Percentiles rank a stretch among this genome's conserved stretches.
Conservation (phyloP, 2,888 invertebrate genomes). For the Beris chalybata region DNA sequence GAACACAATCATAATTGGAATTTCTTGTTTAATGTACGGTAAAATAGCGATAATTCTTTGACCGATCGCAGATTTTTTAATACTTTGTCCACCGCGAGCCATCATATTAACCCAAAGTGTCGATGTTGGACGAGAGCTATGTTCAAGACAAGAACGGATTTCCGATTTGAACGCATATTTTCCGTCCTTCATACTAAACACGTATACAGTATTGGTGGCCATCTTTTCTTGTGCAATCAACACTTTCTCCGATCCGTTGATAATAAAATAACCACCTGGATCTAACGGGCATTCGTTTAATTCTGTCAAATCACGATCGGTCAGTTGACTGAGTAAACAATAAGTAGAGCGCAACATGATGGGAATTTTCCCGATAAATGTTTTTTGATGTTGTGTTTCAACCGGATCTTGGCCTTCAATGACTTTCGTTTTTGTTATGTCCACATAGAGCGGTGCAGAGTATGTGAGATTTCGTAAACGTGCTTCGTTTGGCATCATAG, state of each 20-base stretch:
- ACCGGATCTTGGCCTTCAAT: constrained; percentile 89
- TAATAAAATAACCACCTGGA: constrained; percentile 99
- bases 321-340: constrained; percentile 89
- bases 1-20: constrained; percentile 99
- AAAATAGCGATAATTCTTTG: constrained; percentile 97
- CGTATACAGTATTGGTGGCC: constrained; percentile 99
- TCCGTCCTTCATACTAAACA: constrained; percentile 99
- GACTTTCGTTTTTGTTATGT: constrained; percentile 94
- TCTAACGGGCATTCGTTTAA: constrained; percentile 99
- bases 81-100: constrained; percentile 97
- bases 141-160: constrained; percentile 92
- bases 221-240: constrained; percentile 99
- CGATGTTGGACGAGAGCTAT: constrained; percentile 93
- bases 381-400: constrained; percentile 77
- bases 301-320: constrained; percentile 98
- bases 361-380: constrained; percentile 89
- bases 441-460: constrained; percentile 97
- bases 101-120: constrained; percentile 99
- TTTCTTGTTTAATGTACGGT: constrained; percentile 99
- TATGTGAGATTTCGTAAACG: constrained; percentile 95
- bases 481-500: constrained; percentile 99
- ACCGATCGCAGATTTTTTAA: constrained; percentile 98
- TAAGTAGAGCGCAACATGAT: constrained; percentile 99
- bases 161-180: constrained; percentile 99
- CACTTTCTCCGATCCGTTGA: constrained; percentile 98